Evolutionary conservation across 2,888 invertebrate species (phyloP), one percentile per base, ranked within the genome.

Genomic region (Athetis lepigone): DNA sequence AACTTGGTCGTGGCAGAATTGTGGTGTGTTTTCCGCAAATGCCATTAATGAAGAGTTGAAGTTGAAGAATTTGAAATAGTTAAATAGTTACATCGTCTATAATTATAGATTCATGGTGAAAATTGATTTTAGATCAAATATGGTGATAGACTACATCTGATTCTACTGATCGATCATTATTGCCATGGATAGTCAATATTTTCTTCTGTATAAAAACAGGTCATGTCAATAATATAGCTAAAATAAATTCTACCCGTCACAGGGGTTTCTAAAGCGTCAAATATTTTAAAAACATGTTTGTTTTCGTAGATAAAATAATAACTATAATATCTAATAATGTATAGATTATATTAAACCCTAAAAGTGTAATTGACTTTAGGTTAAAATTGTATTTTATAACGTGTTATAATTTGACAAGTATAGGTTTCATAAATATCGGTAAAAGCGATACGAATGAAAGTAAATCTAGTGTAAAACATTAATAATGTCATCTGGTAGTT

Each of bases 381-480:
- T 59, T 71, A 37, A 47, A 55, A 65, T 65, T 60, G 40, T 68
- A 59, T 59, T 68, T 42, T 67, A 25, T 58, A 45, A 58, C 11
- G 4, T 61, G 40, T 54, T 50, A 54, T 61, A 54, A 58, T 55
- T 67, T 67, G 27, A 43, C 52, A 67, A 40, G n/a, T 23, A 55
- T 58, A 5, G 11, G 50, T 50, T 60, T 49, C 56, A 27, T 47
- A 37, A 55, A 21, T 60, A 50, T 50, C 47, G 25, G 52, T 54
- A 39, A 43, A 50, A 27, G 56, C 37, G 46, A 45, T 43, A 46
- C 58, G 62, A 33, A 68, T 62, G n/a, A 58, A 57, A 18, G 36
- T 68, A 61, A 63, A 67, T 64, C 33, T 77, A 71, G 59, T 46
- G 43, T 75, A 64, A 63, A 59, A 55, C 51, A 19, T 71, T 40